Evolutionary conservation across 37 sponge, comb jelly and placozoan genomes (phyloP).

Genomic region (Diacarnus erythraeanus): DNA sequence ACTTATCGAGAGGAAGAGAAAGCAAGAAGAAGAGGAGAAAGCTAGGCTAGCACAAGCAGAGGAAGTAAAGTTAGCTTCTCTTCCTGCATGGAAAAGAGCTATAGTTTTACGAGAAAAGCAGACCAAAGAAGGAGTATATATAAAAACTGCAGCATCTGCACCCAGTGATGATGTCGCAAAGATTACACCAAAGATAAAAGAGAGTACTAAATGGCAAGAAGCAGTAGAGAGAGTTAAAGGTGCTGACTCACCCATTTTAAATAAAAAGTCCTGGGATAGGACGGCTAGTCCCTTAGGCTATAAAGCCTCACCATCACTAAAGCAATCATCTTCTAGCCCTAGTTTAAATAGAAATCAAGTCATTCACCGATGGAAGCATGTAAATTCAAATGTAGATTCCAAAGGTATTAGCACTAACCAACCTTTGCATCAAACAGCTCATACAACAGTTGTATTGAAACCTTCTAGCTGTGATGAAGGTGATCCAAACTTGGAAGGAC

Average conservation of each 20-base stretch:
- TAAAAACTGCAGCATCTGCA: not conserved
- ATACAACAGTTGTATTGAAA: not conserved
- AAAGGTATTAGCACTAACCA: not conserved
- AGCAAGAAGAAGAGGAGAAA: slow-evolving; percentile 71
- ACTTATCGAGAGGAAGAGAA: slow-evolving; percentile 58
- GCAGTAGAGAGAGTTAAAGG: slow-evolving; percentile 1
- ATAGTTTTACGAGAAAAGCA: slow-evolving; percentile 24
- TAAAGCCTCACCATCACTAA: not conserved
- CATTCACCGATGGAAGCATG: not conserved
- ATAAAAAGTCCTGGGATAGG: not conserved
- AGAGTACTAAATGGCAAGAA: not conserved
- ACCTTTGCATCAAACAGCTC: not conserved
- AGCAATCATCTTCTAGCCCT: not conserved
- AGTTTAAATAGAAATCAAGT: not conserved
- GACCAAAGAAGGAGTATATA: not conserved
- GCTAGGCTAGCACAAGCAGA: slow-evolving; percentile 57
- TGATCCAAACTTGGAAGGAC: slow-evolving; percentile 10
- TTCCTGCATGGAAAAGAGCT: slow-evolving; percentile 68
- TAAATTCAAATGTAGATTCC: not conserved
- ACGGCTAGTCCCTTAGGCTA: not conserved
- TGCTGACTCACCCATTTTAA: not conserved
- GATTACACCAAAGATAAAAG: not conserved
- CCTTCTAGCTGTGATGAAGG: slow-evolving; percentile 12
- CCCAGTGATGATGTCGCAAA: not conserved
- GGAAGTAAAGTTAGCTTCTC: slow-evolving; percentile 45